Conservation (phyloP, 2,888 invertebrate species). For the Pristionchus mayeri region DNA sequence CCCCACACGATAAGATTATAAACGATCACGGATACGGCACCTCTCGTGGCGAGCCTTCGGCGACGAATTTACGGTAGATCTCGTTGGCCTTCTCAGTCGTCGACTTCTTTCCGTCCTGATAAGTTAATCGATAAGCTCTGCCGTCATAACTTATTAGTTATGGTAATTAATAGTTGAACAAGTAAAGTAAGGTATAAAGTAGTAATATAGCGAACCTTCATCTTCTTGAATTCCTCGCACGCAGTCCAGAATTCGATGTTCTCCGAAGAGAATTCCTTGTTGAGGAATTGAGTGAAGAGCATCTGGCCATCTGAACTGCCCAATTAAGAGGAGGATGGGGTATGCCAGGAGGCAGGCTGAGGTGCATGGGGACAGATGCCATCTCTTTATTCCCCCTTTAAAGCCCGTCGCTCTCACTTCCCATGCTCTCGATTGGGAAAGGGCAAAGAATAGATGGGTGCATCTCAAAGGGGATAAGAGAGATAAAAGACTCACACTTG, state of each 20-base stretch:
- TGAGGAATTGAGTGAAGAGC: conserved; percentile 71
- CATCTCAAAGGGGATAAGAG: background rate
- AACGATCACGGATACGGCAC: conserved; percentile 52
- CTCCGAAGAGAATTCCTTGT: conserved; percentile 70
- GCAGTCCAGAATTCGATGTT: conserved; percentile 74
- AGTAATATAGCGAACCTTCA: conserved; percentile 63
- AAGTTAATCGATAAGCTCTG: background rate
- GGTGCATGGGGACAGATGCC: background rate
- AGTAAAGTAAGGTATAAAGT: too few species aligned
- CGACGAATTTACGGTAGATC: conserved; percentile 68
- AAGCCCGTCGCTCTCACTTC: conserved; percentile 1
- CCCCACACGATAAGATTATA: background rate
- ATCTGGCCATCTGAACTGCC: conserved; percentile 67
- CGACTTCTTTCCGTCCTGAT: conserved; percentile 60
- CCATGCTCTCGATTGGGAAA: background rate
- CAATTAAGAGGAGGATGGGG: background rate
- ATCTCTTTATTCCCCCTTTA: background rate
- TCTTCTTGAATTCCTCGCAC: conserved; percentile 73
- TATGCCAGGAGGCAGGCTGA: background rate
- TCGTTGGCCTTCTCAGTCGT: conserved; percentile 68
- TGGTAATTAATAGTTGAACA: too few species aligned
- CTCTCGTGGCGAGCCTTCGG: conserved; percentile 69
- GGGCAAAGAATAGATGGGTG: background rate
- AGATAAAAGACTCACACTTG: conserved; percentile 66
- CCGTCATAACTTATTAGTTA: too few species aligned